Percentiles rank a stretch among this genome's conserved stretches.
Evolutionary conservation across 1,140 invertebrate genomes (phyloP).

Genomic region (Caenorhabditis briggsae): DNA sequence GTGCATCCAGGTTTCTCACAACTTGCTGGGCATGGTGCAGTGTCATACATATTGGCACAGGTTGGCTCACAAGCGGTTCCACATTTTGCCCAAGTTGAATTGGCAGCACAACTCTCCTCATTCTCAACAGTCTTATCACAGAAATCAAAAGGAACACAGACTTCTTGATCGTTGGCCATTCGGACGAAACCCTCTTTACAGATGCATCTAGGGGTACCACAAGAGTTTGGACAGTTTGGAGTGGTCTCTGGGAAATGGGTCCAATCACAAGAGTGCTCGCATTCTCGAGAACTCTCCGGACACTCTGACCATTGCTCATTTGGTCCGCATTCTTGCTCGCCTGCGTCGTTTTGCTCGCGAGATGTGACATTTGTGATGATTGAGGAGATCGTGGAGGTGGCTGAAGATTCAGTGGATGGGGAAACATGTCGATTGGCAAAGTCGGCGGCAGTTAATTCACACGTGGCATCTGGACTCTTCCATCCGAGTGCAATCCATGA

Average conservation of each 20-base stretch:
- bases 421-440: not conserved
- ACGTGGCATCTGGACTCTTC: conserved; percentile 71
- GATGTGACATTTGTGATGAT: conserved; percentile 10
- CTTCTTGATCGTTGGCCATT: conserved; percentile 67
- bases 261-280: conserved; percentile 76
- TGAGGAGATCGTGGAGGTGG: not conserved
- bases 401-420: not conserved
- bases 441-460: conserved; percentile 9
- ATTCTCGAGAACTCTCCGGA: conserved; percentile 72
- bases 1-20: conserved; percentile 75
- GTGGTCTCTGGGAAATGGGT: conserved; percentile 75
- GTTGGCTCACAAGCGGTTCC: conserved; percentile 75
- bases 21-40: conserved; percentile 71
- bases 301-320: conserved; percentile 74
- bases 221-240: conserved; percentile 70
- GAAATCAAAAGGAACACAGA: conserved; percentile 72
- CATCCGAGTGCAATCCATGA: conserved; percentile 78
- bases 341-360: conserved; percentile 13
- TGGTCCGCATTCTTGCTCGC: conserved; percentile 59
- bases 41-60: conserved; percentile 76
- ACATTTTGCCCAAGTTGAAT: conserved; percentile 77
- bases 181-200: conserved; percentile 69
- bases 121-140: conserved; percentile 64
- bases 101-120: conserved; percentile 66
- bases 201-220: conserved; percentile 74